Percentiles rank a stretch among this genome's conserved stretches.
phyloP scores from a whole-genome alignment of 2,113 vertebrate species.

The Clarias macrocephalus region DNA sequence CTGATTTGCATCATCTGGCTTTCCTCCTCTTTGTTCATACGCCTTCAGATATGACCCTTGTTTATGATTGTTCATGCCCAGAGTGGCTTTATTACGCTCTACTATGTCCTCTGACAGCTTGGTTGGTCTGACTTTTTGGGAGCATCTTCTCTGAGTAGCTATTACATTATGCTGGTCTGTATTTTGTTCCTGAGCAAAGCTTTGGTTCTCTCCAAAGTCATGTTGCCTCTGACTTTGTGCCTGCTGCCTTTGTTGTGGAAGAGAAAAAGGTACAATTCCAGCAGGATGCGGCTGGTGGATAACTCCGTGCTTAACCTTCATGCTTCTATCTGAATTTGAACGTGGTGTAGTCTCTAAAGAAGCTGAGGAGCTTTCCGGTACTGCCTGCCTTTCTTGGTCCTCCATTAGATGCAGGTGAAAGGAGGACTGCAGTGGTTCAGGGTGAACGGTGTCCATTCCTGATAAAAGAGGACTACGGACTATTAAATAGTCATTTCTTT shows the following conservation, averaged over 20 bases:
- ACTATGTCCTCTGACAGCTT: conserved; percentile 73
- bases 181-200: background rate
- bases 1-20: conserved; percentile 55
- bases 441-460: conserved; percentile 2
- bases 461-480: conserved; percentile 31
- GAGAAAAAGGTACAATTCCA: conserved; percentile 18
- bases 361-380: conserved; percentile 2
- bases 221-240: conserved; percentile 11
- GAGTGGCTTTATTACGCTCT: conserved; percentile 81
- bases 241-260: background rate
- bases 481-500: conserved; percentile 46
- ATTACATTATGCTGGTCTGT: background rate
- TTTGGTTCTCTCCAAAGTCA: background rate
- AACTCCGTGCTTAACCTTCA: background rate
- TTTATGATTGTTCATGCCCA: conserved; percentile 72
- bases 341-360: background rate
- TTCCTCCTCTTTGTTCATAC: conserved; percentile 69
- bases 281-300: background rate
- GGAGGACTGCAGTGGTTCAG: conserved; percentile 44
- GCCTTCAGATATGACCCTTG: conserved; percentile 76
- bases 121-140: conserved; percentile 44
- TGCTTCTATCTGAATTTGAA: background rate
- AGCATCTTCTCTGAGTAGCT: background rate
- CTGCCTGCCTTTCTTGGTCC: background rate
- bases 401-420: conserved; percentile 57